These are phyloP conservation scores for Seladonia tumulorum DNA, from an alignment of 2,888 invertebrate species.

Conservation along the genomic window DNA sequence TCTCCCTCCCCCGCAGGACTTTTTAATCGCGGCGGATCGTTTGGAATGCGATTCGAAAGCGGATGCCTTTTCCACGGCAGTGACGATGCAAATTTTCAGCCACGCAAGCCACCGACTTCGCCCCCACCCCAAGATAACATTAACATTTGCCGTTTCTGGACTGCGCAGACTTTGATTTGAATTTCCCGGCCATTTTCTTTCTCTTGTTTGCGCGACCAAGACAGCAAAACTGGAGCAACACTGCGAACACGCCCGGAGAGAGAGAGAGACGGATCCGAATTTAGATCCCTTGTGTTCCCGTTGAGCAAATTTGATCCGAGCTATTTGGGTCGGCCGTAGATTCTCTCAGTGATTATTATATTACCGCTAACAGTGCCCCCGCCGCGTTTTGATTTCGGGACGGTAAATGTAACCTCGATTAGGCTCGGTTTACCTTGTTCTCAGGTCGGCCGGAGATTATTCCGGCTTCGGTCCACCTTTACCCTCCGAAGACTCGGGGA, in stretches of 20 bases:
- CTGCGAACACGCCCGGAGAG: neutral
- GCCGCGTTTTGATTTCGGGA: neutral
- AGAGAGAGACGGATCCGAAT: neutral
- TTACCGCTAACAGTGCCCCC: neutral
- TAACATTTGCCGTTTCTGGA: constrained; percentile 4
- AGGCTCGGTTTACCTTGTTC: neutral
- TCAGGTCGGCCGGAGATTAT: neutral
- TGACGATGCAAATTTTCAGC: constrained; percentile 66
- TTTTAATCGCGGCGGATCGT: constrained; percentile 67
- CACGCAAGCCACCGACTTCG: constrained; percentile 45
- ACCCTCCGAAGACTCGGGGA: too few species aligned
- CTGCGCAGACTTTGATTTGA: neutral
- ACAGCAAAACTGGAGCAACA: neutral
- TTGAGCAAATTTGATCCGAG: neutral
- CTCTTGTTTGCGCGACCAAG: neutral
- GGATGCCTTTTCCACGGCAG: constrained; percentile 57
- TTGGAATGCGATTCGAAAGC: constrained; percentile 53
- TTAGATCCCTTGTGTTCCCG: neutral
- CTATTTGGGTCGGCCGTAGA: neutral
- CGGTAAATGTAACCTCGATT: neutral
- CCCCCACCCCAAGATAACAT: constrained; percentile 24
- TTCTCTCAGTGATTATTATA: neutral
- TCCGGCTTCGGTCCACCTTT: too few species aligned
- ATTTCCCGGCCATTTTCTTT: neutral
- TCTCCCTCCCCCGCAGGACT: too few species aligned